Evolutionary conservation across 2,113 vertebrate species (phyloP).

Genomic region (Mustela lutreola): DNA sequence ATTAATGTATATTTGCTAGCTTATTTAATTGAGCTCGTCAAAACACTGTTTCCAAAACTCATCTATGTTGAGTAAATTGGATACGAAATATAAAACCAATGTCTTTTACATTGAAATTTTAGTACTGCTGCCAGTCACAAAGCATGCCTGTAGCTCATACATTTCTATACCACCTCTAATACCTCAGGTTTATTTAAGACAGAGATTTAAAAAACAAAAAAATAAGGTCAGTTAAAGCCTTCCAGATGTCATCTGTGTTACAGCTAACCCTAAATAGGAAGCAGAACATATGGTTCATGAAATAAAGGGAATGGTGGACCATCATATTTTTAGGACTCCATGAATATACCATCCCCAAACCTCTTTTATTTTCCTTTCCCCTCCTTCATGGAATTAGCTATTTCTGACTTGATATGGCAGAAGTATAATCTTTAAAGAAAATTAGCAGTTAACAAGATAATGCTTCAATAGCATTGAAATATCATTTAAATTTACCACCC

Average conservation of each 20-base stretch:
- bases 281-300: background rate
- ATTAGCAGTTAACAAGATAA: background rate
- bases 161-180: background rate
- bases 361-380: background rate
- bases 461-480: background rate
- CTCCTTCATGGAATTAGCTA: background rate
- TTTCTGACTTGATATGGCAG: background rate
- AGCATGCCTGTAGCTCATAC: background rate
- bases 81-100: slow-evolving; percentile 20
- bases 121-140: background rate
- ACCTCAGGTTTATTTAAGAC: background rate
- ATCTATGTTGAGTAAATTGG: slow-evolving; percentile 30
- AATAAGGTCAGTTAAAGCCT: background rate
- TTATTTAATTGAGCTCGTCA: slow-evolving; percentile 27
- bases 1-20: background rate
- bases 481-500: slow-evolving; percentile 12
- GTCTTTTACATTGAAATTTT: slow-evolving; percentile 27
- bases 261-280: background rate
- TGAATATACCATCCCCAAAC: background rate
- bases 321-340: background rate
- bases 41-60: background rate
- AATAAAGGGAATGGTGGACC: background rate
- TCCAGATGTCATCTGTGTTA: background rate
- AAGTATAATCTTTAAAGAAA: background rate
- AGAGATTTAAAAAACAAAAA: background rate